Conservation (phyloP, 2,797 vertebrate genomes). For the Sarcophilus harrisii region DNA sequence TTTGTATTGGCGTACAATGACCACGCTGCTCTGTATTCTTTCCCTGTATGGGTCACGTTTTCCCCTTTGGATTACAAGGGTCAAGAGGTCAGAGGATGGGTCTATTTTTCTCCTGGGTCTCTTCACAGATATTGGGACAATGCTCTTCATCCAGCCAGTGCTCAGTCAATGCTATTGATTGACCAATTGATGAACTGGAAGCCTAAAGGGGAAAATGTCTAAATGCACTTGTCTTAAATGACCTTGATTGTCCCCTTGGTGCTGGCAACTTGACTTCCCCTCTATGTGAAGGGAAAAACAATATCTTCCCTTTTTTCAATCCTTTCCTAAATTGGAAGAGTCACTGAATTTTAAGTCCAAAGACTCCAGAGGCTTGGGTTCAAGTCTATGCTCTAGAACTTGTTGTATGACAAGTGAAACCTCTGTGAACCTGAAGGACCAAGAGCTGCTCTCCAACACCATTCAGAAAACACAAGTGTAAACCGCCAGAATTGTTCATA, state of each 20-base stretch:
- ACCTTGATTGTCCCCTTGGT: constrained; percentile 29
- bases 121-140: constrained; percentile 50
- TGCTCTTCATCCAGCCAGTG: constrained; percentile 31
- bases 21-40: constrained; percentile 9
- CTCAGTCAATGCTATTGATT: constrained; percentile 61
- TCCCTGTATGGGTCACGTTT: neutral
- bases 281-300: neutral
- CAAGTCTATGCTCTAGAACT: neutral
- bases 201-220: constrained; percentile 29
- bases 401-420: neutral
- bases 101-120: constrained; percentile 20
- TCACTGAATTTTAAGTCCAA: neutral
- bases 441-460: constrained; percentile 64
- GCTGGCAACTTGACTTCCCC: neutral
- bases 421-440: constrained; percentile 54
- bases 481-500: constrained; percentile 55
- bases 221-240: constrained; percentile 45
- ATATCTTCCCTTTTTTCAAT: constrained; percentile 16
- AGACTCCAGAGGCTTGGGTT: neutral
- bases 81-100: neutral
- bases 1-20: neutral
- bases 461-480: constrained; percentile 57
- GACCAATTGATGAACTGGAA: constrained; percentile 63
- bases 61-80: constrained; percentile 10
- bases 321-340: neutral